Evolutionary conservation across 2,888 invertebrate genomes (phyloP).

Genomic region (Mythimna pallens): DNA sequence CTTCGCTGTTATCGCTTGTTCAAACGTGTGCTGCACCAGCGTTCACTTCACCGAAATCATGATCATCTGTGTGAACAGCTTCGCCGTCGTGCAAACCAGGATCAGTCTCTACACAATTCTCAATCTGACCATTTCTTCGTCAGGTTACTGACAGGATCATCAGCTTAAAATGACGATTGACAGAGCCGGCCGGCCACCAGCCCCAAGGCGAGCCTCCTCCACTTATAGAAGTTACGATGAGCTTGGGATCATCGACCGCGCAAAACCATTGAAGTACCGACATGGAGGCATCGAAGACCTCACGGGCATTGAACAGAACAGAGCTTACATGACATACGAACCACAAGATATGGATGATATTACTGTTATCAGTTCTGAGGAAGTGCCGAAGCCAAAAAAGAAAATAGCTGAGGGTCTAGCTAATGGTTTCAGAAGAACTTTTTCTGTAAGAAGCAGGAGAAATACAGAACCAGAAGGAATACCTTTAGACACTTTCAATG

Average conservation of each 20-base stretch:
- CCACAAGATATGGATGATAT: conserved; percentile 84
- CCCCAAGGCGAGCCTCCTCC: conserved; percentile 83
- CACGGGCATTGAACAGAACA: conserved; percentile 79
- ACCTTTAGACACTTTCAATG: conserved; percentile 84
- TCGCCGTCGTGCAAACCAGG: conserved; percentile 77
- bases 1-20: conserved; percentile 54
- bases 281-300: conserved; percentile 87
- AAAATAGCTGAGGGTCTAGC: conserved; percentile 86
- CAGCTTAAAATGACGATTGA: conserved; percentile 85
- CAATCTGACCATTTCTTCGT: conserved; percentile 77
- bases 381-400: conserved; percentile 82
- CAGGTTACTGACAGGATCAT: conserved; percentile 78
- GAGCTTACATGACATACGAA: conserved; percentile 77
- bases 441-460: conserved; percentile 83
- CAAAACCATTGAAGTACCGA: conserved; percentile 81
- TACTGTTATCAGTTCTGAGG: conserved; percentile 87
- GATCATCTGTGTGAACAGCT: conserved; percentile 37
- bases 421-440: conserved; percentile 85
- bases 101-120: conserved; percentile 67
- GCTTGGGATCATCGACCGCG: conserved; percentile 83
- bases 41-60: conserved; percentile 41
- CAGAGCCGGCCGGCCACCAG: conserved; percentile 84
- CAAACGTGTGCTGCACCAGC: conserved; percentile 48
- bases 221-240: conserved; percentile 89
- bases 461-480: conserved; percentile 82